Evolutionary conservation across 2,888 invertebrate genomes (phyloP), one percentile per base, ranked within the genome.

Genomic region (Acheta domesticus): DNA sequence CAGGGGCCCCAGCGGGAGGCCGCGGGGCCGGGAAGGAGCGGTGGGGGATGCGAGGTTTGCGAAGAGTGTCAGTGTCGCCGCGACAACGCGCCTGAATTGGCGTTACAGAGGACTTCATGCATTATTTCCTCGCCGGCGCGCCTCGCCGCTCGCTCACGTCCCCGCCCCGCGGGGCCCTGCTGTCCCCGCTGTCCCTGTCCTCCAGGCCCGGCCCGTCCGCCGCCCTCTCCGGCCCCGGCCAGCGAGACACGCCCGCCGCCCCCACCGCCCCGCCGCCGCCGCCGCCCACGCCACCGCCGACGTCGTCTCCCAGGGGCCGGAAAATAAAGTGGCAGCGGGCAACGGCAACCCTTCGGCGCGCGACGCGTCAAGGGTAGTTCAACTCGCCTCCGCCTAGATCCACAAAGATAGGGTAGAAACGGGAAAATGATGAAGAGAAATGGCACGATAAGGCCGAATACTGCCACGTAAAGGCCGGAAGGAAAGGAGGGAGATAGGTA

Each of bases 21-120:
- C 16, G 62, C 14, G 62, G 12, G 62, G 3, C n/a, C 16, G 62
- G n/a, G 62, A 19, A n/a, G n/a, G 62, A 62, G 62, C 4, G n/a
- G 62, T 14, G 62, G 62, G n/a, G 16, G n/a, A n/a, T 2, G 62
- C 14, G 14, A 62, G 62, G n/a, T 62, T 62, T 62, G 62, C 62
- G 62, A 62, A 62, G 36, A 36, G 62, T 62, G 62, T 62, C 62
- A 62, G 16, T n/a, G 62, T 62, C 62, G n/a, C 62, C 62, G 62
- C 62, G 62, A 62, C 62, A 62, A 62, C 62, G 62, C 62, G 62
- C n/a, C 62, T 62, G 62, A 62, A 62, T 62, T 62, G 62, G 62
- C n/a, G 62, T n/a, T 62, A n/a, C n/a, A n/a, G 62, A 62, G 16
- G 62, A 62, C 62, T 62, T 62, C 62, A 62, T 62, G 62, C 62